Base-by-base conservation (phyloP, 2,113 vertebrate genomes). In the Triplophysa rosa region DNA sequence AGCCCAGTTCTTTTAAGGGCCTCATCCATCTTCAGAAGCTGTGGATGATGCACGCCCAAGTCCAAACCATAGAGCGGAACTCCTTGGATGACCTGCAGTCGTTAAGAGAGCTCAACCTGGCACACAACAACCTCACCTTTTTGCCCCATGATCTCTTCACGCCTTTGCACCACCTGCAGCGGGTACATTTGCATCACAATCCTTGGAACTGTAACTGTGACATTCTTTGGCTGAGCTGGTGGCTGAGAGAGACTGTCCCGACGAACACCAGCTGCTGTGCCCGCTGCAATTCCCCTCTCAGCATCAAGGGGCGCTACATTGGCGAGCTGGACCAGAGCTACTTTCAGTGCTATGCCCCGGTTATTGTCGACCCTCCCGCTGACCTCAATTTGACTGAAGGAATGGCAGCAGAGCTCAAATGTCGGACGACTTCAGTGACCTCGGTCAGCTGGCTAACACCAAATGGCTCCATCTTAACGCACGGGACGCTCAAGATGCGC, bases 391-490 rank as follows among this genome's bases (percentile, higher is more conserved):
- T 93, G 73, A 93, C 92, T 0, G 92, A 93, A 86, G 97, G 97
- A 80, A 97, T 96, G 95, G 95, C 93, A 4, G 97, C 95, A 3
- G 97, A 99, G 89, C 93, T 99, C 67, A 97, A 97, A 89, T 99
- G 97, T 79, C 94, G 96, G 54, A 98, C 97, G 0, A 98, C 94
- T 13, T 95, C 97, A 8, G 82, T 98, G 92, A 99, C 97, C 64
- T 97, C 97, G 0, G 95, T 99, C 40, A 96, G 95, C 83, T 99
- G 97, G 97, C 94, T 97, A 82, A 98, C 95, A 85, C 97, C 97
- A 21, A 97, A 98, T 0, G 97, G 97, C 80, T 96, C 97, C 0
- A 88, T 98, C 79, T 95, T 99, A 92, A 98, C 97, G 0, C 96
- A 98, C 0, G 97, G 97, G 80, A 95, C 94, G 0, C 96, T 97